Base-by-base conservation (phyloP, 1,140 invertebrate species). In the Lamellibrachia luymesi region DNA sequence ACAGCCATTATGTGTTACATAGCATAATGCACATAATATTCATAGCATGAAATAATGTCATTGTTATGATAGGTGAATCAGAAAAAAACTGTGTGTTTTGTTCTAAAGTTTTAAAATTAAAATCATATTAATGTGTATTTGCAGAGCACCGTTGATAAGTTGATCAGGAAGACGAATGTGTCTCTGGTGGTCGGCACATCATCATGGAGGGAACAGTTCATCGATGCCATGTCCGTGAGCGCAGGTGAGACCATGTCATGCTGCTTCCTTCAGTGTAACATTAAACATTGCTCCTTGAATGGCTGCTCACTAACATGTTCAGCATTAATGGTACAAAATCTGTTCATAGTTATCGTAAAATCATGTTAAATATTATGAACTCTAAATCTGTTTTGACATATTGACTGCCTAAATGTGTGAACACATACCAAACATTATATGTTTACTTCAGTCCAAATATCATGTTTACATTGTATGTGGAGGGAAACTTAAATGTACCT, bases 201-300 rank as follows among this genome's bases (percentile, higher is more conserved):
- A 25, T 99, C 98, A 0, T 99, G 99, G 99, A 98, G 98, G 96
- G 99, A 99, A 96, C 99, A 99, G 96, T 99, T 99, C 96, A 97
- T 98, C 94, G 99, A 99, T 96, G 99, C 99, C 13, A 96, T 99
- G 93, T 99, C 98, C 4, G 98, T 99, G 49, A 98, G 98, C 95
- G 97, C 98, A 95, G 99, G 99, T 97, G 97, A 96, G 95, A 95
- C 50, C 1, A 51, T 17, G 51, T 17, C 22, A 91, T 50, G 91
- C 91, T 91, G 13, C 49, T 17, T 22, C 64, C 13, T 10, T 80
- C 64, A 80, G 13, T 56, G 17, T 56, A 56, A 56, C 13, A 80
- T 80, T 38, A 38, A 38, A 38, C 38, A 38, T 38, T 80, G 64
- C 13, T 22, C 5, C 64, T 80, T 80, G 64, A 10, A 80, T 10